These are phyloP conservation scores for Peromyscus attwateri DNA, from an alignment of 2,797 vertebrate species.

Conservation along the genomic window DNA sequence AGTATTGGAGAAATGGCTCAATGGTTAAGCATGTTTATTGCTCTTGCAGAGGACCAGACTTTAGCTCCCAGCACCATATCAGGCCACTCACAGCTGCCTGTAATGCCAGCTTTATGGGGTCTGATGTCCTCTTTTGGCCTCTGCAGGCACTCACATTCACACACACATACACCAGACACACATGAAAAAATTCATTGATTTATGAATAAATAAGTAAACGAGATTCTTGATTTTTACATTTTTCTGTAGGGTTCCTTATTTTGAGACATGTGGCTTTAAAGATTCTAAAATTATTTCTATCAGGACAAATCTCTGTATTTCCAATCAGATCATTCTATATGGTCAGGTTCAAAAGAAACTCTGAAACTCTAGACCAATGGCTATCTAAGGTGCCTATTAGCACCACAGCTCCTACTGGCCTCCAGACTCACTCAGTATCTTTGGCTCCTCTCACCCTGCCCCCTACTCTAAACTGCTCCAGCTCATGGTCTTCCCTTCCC, in stretches of 20 bases:
- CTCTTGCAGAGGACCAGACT: background rate
- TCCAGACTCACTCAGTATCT: background rate
- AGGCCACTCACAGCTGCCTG: background rate
- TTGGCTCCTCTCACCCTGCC: background rate
- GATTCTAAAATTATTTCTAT: conserved; percentile 48
- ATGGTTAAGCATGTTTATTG: no score
- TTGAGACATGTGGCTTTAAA: conserved; percentile 31
- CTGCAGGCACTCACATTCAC: background rate
- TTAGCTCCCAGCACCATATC: background rate
- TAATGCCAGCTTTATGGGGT: background rate
- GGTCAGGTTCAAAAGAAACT: background rate
- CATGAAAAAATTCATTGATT: background rate
- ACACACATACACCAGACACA: background rate
- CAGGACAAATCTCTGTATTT: conserved; percentile 23
- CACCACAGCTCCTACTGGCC: background rate
- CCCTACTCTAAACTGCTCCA: background rate
- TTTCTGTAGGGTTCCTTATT: conserved; percentile 39
- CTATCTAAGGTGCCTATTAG: background rate
- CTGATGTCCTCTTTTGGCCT: no score
- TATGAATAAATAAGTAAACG: background rate
- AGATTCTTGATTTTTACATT: conserved; percentile 32
- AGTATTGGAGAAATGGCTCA: background rate
- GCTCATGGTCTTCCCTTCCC: background rate
- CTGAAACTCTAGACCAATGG: background rate
- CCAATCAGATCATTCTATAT: background rate